phyloP scores from a whole-genome alignment of 2,113 vertebrate species.

The Oxygymnocypris stewartii region DNA sequence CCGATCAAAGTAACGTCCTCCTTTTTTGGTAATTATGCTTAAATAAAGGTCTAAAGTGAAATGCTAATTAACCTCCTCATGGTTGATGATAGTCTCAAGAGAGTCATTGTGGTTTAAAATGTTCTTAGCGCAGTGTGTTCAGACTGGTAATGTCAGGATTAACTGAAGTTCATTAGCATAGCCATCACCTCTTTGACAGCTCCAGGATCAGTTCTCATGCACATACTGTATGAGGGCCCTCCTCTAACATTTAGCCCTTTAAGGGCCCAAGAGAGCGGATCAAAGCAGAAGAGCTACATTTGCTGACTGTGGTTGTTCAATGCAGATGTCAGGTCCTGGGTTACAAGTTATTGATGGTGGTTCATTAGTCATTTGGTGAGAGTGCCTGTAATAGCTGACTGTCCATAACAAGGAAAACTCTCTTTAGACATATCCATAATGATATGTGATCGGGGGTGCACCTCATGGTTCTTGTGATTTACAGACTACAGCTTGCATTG shows the following conservation, averaged over 20 bases:
- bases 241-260: constrained; percentile 29
- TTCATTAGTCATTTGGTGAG: constrained; percentile 52
- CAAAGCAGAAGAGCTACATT: constrained; percentile 39
- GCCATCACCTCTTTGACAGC: constrained; percentile 41
- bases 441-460: constrained; percentile 20
- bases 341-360: constrained; percentile 50
- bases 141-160: constrained; percentile 48
- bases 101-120: constrained; percentile 49
- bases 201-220: constrained; percentile 41
- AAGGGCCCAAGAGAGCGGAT: constrained; percentile 36
- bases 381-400: constrained; percentile 51
- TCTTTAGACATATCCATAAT: constrained; percentile 43
- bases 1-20: not conserved
- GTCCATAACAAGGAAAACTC: constrained; percentile 32
- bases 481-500: constrained; percentile 30
- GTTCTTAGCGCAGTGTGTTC: constrained; percentile 46
- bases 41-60: constrained; percentile 31
- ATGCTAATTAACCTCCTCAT: constrained; percentile 37
- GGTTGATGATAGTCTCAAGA: constrained; percentile 23
- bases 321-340: constrained; percentile 37
- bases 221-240: constrained; percentile 27
- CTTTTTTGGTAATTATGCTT: constrained; percentile 7
- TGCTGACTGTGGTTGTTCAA: constrained; percentile 55
- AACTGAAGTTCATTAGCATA: constrained; percentile 50
- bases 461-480: constrained; percentile 29